These are phyloP conservation scores for Pissodes strobi DNA, from an alignment of 1,140 invertebrate species.

Conservation along the genomic window DNA sequence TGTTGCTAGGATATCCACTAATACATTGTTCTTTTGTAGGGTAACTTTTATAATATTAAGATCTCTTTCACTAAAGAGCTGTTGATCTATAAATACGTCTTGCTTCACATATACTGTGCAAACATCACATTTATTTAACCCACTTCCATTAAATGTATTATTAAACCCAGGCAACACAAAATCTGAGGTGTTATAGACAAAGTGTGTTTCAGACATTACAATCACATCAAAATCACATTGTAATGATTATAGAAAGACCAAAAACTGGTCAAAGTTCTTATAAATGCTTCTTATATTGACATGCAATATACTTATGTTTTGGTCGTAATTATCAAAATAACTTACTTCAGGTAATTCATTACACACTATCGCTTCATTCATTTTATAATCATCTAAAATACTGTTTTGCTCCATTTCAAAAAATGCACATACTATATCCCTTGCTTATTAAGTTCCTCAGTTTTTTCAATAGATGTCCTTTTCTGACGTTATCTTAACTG, in stretches of 20 bases:
- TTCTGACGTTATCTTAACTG: not conserved
- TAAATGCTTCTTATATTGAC: constrained; percentile 1
- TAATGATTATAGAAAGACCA: not conserved
- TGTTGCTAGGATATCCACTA: no score
- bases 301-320: not conserved
- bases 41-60: not conserved
- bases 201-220: no score
- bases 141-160: not conserved
- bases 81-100: no score
- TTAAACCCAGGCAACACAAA: not conserved
- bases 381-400: no score
- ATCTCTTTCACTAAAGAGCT: not conserved
- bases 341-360: no score
- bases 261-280: no score
- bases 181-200: no score
- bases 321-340: no score
- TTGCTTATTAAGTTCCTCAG: no score
- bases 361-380: no score
- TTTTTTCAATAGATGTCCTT: not conserved
- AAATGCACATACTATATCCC: not conserved
- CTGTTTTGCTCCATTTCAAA: not conserved
- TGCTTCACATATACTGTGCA: no score
- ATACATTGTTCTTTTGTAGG: not conserved
- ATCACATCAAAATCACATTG: no score
- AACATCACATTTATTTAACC: not conserved